A percentile compares a stretch with the other conserved stretches of the same genome.
phyloP scores from a whole-genome alignment of 2,888 invertebrate genomes.

The Lycaena phlaeas region DNA sequence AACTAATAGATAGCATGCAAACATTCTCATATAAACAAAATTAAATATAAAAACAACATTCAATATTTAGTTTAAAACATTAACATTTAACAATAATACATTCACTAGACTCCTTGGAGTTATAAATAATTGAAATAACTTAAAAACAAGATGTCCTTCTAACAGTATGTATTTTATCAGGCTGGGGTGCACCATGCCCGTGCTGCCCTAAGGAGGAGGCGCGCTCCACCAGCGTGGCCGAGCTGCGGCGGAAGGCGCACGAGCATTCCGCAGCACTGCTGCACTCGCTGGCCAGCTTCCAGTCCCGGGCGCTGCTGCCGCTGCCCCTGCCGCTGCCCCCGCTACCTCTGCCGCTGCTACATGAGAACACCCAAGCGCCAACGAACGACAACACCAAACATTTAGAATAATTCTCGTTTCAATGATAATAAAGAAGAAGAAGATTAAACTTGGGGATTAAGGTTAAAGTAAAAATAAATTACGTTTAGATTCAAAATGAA shows the following conservation, averaged over 20 bases:
- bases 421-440: background rate
- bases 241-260: conserved; percentile 92
- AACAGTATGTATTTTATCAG: conserved; percentile 34
- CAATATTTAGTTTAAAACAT: too few species aligned
- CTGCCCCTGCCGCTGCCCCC: conserved; percentile 52
- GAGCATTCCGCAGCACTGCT: conserved; percentile 93
- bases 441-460: too few species aligned
- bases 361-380: conserved; percentile 25
- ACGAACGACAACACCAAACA: conserved; percentile 38
- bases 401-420: conserved; percentile 33
- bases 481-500: too few species aligned
- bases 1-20: too few species aligned
- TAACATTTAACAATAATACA: too few species aligned
- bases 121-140: background rate
- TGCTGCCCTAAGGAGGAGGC: conserved; percentile 85
- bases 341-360: conserved; percentile 39
- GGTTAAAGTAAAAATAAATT: too few species aligned
- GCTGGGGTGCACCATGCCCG: conserved; percentile 84
- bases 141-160: background rate
- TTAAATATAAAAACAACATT: too few species aligned
- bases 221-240: conserved; percentile 90
- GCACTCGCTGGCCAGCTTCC: conserved; percentile 80
- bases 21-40: too few species aligned
- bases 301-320: conserved; percentile 70
- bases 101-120: too few species aligned